These are phyloP conservation scores for Ligdia adustata DNA, from an alignment of 2,888 invertebrate species.

Conservation along the genomic window DNA sequence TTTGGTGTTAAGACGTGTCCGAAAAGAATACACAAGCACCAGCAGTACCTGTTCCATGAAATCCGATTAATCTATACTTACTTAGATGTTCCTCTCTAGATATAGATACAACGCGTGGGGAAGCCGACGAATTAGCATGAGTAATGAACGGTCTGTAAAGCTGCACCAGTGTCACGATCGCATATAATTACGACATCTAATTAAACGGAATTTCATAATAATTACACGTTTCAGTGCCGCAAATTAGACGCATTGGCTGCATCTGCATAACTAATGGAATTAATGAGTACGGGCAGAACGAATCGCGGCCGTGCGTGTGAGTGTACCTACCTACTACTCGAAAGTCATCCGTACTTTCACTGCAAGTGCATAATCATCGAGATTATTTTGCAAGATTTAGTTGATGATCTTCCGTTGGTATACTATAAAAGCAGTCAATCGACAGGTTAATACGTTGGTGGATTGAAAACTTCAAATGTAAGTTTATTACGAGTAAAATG, in stretches of 20 bases:
- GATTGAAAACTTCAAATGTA: too few relatives aligned
- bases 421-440: too few relatives aligned
- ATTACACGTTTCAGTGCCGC: constrained; percentile 50
- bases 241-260: constrained; percentile 56
- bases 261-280: constrained; percentile 49
- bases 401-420: too few relatives aligned
- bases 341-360: constrained; percentile 30
- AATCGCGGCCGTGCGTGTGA: constrained; percentile 38
- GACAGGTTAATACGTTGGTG: too few relatives aligned
- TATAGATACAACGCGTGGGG: constrained; percentile 30
- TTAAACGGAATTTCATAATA: constrained; percentile 67
- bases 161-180: constrained; percentile 60
- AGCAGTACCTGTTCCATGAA: not conserved
- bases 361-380: too few relatives aligned
- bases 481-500: too few relatives aligned
- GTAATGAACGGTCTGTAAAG: constrained; percentile 65
- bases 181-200: constrained; percentile 66
- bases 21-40: too few relatives aligned
- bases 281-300: constrained; percentile 50
- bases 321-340: too few relatives aligned
- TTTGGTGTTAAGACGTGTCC: too few relatives aligned
- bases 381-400: too few relatives aligned
- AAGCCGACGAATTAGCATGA: constrained; percentile 58
- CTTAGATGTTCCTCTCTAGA: constrained; percentile 33
- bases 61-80: constrained; percentile 7